Percentiles rank a stretch among this genome's conserved stretches.
Conservation (phyloP, 2,888 invertebrate species). For the Drosophila siamana region DNA sequence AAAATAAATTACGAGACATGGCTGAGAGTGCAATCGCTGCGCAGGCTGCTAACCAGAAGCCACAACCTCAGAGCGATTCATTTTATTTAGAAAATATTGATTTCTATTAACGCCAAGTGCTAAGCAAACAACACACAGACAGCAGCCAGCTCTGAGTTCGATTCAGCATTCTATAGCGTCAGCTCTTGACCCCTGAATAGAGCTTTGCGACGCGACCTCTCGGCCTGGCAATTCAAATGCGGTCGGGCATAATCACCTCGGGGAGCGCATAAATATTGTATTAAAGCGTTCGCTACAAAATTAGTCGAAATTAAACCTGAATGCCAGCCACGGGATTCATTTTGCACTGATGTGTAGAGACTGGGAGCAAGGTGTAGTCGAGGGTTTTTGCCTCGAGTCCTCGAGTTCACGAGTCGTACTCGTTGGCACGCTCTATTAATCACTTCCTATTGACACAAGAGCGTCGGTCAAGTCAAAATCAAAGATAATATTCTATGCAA, state of each 20-base stretch:
- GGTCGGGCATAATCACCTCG: slow-evolving; percentile 62
- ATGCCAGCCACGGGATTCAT: slow-evolving; percentile 50
- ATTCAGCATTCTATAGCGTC: slow-evolving; percentile 32
- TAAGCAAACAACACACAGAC: slow-evolving; percentile 56
- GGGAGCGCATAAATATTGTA: slow-evolving; percentile 69
- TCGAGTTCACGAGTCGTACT: background rate
- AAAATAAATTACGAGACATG: slow-evolving; percentile 75
- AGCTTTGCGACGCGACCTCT: slow-evolving; percentile 25
- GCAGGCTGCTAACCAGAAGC: slow-evolving; percentile 27
- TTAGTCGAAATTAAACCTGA: slow-evolving; percentile 74
- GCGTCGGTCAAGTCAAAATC: slow-evolving; percentile 64
- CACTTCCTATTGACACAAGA: slow-evolving; percentile 74
- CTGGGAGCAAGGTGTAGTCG: slow-evolving; percentile 2
- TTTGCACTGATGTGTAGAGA: slow-evolving; percentile 39
- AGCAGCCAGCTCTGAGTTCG: slow-evolving; percentile 16
- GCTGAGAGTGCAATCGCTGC: slow-evolving; percentile 30
- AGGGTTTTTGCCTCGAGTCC: slow-evolving; percentile 6
- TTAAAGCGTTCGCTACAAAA: slow-evolving; percentile 73
- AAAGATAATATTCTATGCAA: slow-evolving; percentile 73
- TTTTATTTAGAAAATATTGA: slow-evolving; percentile 78
- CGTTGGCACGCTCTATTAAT: slow-evolving; percentile 64
- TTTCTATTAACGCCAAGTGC: slow-evolving; percentile 76
- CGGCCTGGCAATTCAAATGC: slow-evolving; percentile 52
- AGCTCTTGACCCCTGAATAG: slow-evolving; percentile 66
- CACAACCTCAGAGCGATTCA: slow-evolving; percentile 37